phyloP scores from a whole-genome alignment of 2,888 invertebrate species.

The Chromoteleia sp. region DNA sequence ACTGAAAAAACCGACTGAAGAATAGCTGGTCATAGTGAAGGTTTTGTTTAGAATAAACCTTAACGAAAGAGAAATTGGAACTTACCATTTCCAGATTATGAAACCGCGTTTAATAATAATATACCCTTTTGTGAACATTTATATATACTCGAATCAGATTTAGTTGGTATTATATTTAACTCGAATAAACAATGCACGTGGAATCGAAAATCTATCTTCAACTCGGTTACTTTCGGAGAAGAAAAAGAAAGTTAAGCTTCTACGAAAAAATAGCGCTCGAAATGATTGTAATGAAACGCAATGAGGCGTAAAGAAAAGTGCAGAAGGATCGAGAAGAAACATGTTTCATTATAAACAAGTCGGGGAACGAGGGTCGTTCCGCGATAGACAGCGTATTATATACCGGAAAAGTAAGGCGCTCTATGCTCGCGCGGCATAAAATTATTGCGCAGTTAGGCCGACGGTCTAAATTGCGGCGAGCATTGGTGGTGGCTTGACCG shows the following conservation, averaged over 20 bases:
- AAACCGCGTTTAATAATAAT: too few species aligned
- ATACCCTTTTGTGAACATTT: too few species aligned
- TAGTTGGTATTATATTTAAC: not conserved
- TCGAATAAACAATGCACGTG: not conserved
- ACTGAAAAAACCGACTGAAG: too few species aligned
- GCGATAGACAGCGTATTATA: slow-evolving; percentile 61
- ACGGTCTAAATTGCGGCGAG: slow-evolving; percentile 75
- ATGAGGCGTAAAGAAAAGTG: slow-evolving; percentile 53
- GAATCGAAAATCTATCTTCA: not conserved
- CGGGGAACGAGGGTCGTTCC: slow-evolving; percentile 61
- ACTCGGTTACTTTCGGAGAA: slow-evolving; percentile 13
- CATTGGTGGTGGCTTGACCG: slow-evolving; percentile 44
- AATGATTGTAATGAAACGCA: slow-evolving; percentile 53
- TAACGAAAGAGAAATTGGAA: too few species aligned
- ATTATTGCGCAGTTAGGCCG: slow-evolving; percentile 74
- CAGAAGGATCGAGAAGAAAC: slow-evolving; percentile 53
- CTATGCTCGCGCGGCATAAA: slow-evolving; percentile 62
- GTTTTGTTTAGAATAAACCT: too few species aligned
- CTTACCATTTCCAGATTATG: too few species aligned
- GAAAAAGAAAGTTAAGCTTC: slow-evolving; percentile 22
- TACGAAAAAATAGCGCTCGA: slow-evolving; percentile 22
- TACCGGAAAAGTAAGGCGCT: slow-evolving; percentile 65
- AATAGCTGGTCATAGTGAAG: too few species aligned
- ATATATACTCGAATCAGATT: too few species aligned
- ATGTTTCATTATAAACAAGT: slow-evolving; percentile 61